These are phyloP conservation scores for Ashinkailepas kermadecensis DNA, from an alignment of 2,888 invertebrate genomes.

Conservation along the genomic window DNA sequence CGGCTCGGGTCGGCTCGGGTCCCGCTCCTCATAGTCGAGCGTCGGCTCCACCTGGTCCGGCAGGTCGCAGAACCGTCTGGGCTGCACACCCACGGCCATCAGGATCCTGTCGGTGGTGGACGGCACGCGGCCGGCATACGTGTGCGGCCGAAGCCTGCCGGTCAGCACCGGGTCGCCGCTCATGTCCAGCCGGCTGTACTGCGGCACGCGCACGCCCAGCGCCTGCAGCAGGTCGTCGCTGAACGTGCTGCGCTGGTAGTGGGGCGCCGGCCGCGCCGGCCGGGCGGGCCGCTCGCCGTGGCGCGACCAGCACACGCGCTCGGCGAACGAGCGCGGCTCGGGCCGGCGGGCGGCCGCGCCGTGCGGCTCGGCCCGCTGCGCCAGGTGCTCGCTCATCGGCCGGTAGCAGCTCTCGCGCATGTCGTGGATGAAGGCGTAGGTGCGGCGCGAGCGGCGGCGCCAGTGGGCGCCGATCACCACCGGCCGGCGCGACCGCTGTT, in stretches of 20 bases:
- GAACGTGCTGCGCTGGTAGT: background rate
- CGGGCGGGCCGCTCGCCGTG: background rate
- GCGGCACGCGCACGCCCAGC: background rate
- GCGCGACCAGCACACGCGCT: background rate
- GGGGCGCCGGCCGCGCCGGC: background rate
- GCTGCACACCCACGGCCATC: conserved; percentile 1
- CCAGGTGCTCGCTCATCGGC: conserved; percentile 13
- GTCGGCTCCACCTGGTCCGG: conserved; percentile 13
- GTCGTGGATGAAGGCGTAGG: conserved; percentile 14
- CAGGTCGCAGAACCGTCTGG: background rate
- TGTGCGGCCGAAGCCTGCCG: background rate
- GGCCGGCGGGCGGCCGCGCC: background rate
- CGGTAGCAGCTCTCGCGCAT: conserved; percentile 6
- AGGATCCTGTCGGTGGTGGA: background rate
- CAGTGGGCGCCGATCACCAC: conserved; percentile 18
- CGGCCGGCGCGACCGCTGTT: conserved; percentile 1
- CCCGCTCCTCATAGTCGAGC: background rate
- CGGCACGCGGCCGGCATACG: background rate
- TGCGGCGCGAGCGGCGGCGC: background rate
- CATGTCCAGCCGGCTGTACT: background rate
- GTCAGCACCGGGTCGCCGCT: background rate
- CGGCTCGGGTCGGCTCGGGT: background rate
- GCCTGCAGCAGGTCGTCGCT: background rate
- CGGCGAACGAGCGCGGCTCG: background rate
- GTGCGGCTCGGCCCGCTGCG: background rate